Evolutionary conservation across 2,797 vertebrate species (phyloP).

Genomic region (Phrynocephalus guinanensis): DNA sequence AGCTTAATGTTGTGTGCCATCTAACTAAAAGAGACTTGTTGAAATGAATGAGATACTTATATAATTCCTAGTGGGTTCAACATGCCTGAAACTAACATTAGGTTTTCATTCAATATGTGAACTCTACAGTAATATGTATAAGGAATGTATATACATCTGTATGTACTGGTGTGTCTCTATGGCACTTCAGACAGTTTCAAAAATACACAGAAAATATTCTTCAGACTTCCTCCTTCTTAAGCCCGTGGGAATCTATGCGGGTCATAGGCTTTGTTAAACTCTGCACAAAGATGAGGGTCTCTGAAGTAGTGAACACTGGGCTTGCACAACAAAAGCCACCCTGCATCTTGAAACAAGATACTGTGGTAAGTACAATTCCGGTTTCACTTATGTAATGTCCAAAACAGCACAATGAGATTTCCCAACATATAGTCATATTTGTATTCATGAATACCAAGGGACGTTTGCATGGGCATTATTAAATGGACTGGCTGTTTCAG

Average conservation of each 20-base stretch:
- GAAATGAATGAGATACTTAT: too few species aligned
- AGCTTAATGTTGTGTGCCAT: background rate
- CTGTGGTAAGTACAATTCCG: background rate
- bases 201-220: background rate
- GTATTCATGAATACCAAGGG: conserved; percentile 68
- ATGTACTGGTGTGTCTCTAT: background rate
- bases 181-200: background rate
- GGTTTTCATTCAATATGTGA: background rate
- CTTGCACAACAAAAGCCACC: background rate
- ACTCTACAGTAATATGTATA: background rate
- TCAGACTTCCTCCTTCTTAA: background rate
- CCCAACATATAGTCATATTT: conserved; percentile 68
- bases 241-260: too few species aligned
- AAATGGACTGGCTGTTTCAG: conserved; percentile 73
- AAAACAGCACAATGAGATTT: conserved; percentile 56
- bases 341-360: background rate
- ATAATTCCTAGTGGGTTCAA: too few species aligned
- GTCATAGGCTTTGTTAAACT: too few species aligned
- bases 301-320: too few species aligned
- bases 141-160: background rate
- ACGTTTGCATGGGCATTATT: conserved; percentile 71
- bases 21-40: too few species aligned
- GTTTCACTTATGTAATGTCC: background rate
- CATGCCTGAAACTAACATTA: background rate
- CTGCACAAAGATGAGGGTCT: background rate